Evolutionary conservation across 2,113 vertebrate species (phyloP).

Genomic region (Meriones unguiculatus): DNA sequence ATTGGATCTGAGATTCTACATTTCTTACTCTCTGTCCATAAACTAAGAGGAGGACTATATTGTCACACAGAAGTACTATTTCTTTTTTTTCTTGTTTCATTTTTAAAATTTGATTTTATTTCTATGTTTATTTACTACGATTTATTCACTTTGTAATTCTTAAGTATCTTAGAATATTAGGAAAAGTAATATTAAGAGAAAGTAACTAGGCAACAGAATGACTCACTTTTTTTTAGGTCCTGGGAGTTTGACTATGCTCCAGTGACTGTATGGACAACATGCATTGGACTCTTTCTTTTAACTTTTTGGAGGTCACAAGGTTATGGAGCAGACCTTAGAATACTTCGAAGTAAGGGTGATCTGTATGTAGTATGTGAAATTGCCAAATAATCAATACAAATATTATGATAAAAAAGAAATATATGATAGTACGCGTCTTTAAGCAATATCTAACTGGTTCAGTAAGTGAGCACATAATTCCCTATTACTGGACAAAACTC

Average conservation of each 20-base stretch:
- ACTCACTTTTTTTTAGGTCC: neutral
- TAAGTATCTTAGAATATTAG: constrained; percentile 10
- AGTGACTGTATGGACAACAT: neutral
- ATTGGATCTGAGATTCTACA: neutral
- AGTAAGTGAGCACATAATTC: constrained; percentile 46
- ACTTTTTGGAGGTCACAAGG: neutral
- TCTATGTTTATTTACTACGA: too few species aligned
- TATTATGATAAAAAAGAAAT: neutral
- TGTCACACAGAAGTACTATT: neutral
- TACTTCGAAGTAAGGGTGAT: neutral
- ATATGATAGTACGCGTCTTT: neutral
- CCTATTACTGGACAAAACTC: neutral
- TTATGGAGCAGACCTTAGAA: neutral
- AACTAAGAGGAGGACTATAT: too few species aligned
- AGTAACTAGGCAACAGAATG: neutral
- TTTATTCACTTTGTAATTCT: neutral
- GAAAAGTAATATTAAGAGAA: neutral
- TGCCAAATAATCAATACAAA: neutral
- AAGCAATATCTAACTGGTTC: neutral
- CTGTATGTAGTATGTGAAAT: neutral
- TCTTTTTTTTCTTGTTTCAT: too few species aligned
- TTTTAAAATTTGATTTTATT: too few species aligned
- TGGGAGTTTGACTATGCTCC: neutral
- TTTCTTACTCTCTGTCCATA: neutral
- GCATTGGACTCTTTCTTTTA: neutral